Evolutionary conservation across 2,797 vertebrate species (phyloP), one percentile per base, ranked within the genome.

Genomic region (Masticophis lateralis): DNA sequence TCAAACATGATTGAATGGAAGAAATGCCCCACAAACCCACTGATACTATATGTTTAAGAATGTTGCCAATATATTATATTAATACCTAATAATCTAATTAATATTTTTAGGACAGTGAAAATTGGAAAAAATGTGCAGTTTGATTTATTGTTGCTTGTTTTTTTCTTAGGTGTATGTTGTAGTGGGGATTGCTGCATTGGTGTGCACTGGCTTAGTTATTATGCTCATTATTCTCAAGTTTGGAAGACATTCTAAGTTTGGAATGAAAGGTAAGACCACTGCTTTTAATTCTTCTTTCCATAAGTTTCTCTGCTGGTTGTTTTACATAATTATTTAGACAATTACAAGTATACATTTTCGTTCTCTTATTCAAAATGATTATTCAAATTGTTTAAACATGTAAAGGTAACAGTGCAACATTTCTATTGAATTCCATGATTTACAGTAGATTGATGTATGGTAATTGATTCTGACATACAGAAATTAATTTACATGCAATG

Each of bases 161-260:
- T 94, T 95, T 79, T 28, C 94, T 56, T 93, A 99, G 99, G 98
- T 99, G 86, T 99, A 99, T 32, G 98, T 99, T 95, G 99, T 99
- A 93, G 99, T 99, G 95, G 99, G 99, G 93, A 99, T 99, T 90
- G 99, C 99, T 1, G 99, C 98, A 74, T 98, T 99, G 63, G 99
- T 99, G 86, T 99, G 99, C 96, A 98, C 98, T 57, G 99, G 99
- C 94, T 98, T 99, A 96, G 98, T 99, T 91, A 98, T 99, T 94
- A 99, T 99, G 98, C 97, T 99, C 93, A 98, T 99, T 95, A 98
- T 99, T 96, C 98, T 99, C 96, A 99, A 99, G 97, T 99, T 99
- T 96, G 99, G 99, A 96, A 99, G 99, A 93, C 99, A 99, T 95
- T 99, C 99, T 91, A 99, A 99, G 97, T 99, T 99, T 97, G 99